Evolutionary conservation across 2,888 invertebrate species (phyloP).

Genomic region (Hyles lineata): DNA sequence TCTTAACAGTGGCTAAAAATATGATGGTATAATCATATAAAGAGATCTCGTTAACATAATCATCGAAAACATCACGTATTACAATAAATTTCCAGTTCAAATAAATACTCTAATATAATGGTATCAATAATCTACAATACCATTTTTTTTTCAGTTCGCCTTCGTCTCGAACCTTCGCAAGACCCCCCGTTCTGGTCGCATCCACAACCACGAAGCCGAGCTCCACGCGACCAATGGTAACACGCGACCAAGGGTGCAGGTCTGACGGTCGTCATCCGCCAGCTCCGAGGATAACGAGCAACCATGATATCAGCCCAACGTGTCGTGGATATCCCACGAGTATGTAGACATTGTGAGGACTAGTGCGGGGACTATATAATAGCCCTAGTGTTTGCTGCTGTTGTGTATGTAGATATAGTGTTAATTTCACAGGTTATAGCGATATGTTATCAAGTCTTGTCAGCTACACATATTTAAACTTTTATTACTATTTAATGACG

Average conservation of each 20-base stretch:
- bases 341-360: slow-evolving; percentile 46
- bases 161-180: slow-evolving; percentile 77
- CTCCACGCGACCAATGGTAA: slow-evolving; percentile 76
- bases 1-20: too few relatives aligned
- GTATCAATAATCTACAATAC: too few relatives aligned
- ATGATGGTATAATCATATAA: too few relatives aligned
- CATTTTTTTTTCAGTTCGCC: slow-evolving; percentile 61
- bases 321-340: slow-evolving; percentile 79
- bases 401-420: background rate
- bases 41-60: too few relatives aligned
- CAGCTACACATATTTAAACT: too few relatives aligned
- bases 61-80: too few relatives aligned
- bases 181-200: slow-evolving; percentile 57
- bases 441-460: too few relatives aligned
- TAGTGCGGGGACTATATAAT: background rate
- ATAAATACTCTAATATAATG: too few relatives aligned
- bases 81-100: too few relatives aligned
- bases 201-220: slow-evolving; percentile 64
- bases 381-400: background rate
- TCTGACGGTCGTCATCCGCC: slow-evolving; percentile 69
- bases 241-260: slow-evolving; percentile 69
- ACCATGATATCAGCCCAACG: slow-evolving; percentile 61
- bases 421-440: too few relatives aligned
- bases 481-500: too few relatives aligned
- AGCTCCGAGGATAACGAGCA: slow-evolving; percentile 59